Base-by-base conservation (phyloP, 2,888 invertebrate species). In the Chalcosyrphus nemorum region DNA sequence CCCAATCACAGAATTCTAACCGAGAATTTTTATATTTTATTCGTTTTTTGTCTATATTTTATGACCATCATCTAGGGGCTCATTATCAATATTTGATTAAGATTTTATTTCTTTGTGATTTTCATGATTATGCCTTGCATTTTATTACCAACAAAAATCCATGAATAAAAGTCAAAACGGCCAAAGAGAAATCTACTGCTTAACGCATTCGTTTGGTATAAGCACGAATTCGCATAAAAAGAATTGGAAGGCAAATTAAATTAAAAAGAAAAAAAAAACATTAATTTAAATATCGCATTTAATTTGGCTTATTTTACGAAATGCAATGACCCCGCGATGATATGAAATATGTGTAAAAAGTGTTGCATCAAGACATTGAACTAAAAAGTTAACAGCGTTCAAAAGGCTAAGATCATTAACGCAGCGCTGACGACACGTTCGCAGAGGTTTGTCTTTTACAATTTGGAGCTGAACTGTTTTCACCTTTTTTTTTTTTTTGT, bases 101-200 rank as follows among this genome's bases (percentile, higher is more conserved):
- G 52, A 43, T 71, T 77, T 59, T 57, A 81, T 76, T 41, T 65
- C 47, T 15, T 81, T 57, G 54, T 75, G 75, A 32, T 81, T 70
- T 81, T 57, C 19, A 66, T 72, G 71, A 76, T 75, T 4, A 4
- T 24, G 4, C 4, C 75, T 59, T 50, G 32, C 11, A 63, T 75
- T 65, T 75, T 72, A 72, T 65, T 65, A 35, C 56, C 15, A 35
- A 45, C 45, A 24, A 45, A 38, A 45, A 2, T 24, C 2, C 35
- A 35, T 27, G 2, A 15, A 6, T 15, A 15, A 27, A 38, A 11
- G 4, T 3, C 24, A 19, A 43, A 35, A 29, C n/a, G 1, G 11
- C 4, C 45, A n/a, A 15, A 47, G 47, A 45, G 57, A 71, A 59
- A 71, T 50, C 38, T 38, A 24, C 7, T 38, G 68, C 13, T 38